Base-by-base conservation (phyloP, 2,113 vertebrate species). In the Tetrax tetrax region DNA sequence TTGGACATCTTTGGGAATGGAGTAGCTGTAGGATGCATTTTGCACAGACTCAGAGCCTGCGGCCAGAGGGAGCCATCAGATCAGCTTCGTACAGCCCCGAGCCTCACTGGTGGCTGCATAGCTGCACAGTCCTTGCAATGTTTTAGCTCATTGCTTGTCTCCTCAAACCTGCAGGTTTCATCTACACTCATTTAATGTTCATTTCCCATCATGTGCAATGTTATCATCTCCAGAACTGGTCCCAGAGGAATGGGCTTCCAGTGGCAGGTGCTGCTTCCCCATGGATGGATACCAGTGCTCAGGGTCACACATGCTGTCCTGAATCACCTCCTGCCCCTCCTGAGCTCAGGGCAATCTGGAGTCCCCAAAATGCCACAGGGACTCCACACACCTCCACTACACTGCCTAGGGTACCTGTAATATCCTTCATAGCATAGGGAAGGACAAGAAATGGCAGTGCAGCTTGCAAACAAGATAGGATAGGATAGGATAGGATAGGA, bases 51-150 rank as follows among this genome's bases (percentile, higher is more conserved):
- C 14, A 77, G 57, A 86, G 19, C 47, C 75, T 41, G 14, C 1
- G 3, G 89, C 59, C 89, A 59, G 31, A 90, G 51, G 83, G 83
- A 92, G 72, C n/a, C 64, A 51, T 48, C 31, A 35, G 59, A 93
- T 77, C 64, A 87, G 7, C 54, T 83, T 59, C 61, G 74, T 37
- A n/a, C n/a, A 70, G 43, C 23, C 51, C 38, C 29, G 22, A 24
- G 18, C 33, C 38, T 54, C 3, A 0, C 23, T 57, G 27, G 13
- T 33, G 28, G n/a, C n/a, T 53, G 11, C 0, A 0, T 15, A n/a
- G 47, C 23, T 61, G 20, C 31, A 33, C 60, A 5, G 12, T 47
- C 51, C 37, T 45, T 54, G 56, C n/a, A 41, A 33, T 5, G 45
- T 20, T 61, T 82, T 35, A 41, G 15, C 31, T 51, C 37, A 28